A percentile compares a stretch with the other conserved stretches of the same genome.
These are phyloP conservation scores for Chlamydotis undulata DNA, from an alignment of 2,113 vertebrate genomes.

Conservation along the genomic window DNA sequence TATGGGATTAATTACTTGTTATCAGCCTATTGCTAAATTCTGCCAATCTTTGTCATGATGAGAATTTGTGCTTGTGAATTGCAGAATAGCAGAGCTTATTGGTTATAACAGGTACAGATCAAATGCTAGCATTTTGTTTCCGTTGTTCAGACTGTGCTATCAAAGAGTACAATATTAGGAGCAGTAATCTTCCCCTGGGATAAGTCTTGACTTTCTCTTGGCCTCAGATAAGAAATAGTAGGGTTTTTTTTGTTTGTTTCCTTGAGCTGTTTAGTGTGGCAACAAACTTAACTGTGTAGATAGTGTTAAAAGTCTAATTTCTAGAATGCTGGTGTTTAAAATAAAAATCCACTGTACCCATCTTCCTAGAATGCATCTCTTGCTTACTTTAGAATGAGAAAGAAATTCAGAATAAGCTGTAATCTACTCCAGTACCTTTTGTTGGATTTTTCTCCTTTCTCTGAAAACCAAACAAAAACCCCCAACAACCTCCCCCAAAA, in stretches of 20 bases:
- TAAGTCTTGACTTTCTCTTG: not conserved
- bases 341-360: not conserved
- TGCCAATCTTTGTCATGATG: not conserved
- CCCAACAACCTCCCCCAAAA: not conserved
- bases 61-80: not conserved
- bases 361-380: not conserved
- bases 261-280: not conserved
- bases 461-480: not conserved
- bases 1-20: not conserved
- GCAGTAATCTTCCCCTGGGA: not conserved
- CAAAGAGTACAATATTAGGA: not conserved
- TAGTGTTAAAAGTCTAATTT: not conserved
- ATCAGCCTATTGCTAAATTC: not conserved
- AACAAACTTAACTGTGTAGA: not conserved
- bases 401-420: not conserved
- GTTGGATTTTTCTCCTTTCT: not conserved
- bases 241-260: not conserved
- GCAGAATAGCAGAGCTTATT: slow-evolving; percentile 17
- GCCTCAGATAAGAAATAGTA: not conserved
- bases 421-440: not conserved
- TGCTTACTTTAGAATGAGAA: not conserved
- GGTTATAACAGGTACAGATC: not conserved
- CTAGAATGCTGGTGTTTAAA: not conserved
- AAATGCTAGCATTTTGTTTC: slow-evolving; percentile 30
- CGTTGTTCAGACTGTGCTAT: slow-evolving; percentile 28